These are phyloP conservation scores for Ormyrus rosae DNA, from an alignment of 2,888 invertebrate genomes.

Conservation along the genomic window DNA sequence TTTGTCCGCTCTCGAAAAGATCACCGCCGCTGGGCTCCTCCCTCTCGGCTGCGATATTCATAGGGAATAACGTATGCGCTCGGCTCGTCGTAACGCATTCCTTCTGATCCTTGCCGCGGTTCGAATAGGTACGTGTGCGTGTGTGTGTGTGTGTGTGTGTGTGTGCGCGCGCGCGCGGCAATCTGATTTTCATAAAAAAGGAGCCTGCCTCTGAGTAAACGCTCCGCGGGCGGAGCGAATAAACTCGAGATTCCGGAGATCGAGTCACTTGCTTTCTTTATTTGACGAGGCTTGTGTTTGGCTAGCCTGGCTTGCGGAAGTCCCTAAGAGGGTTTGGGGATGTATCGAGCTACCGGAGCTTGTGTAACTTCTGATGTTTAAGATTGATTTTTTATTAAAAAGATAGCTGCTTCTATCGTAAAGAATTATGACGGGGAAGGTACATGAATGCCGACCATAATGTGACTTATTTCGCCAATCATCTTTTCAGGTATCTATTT, in stretches of 20 bases:
- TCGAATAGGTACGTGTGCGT: conserved; percentile 55
- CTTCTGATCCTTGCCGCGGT: conserved; percentile 68
- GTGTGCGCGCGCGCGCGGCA: conserved; percentile 2
- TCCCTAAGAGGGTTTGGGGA: no score
- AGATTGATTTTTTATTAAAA: no score
- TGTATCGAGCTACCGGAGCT: no score
- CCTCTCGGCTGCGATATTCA: conserved; percentile 68
- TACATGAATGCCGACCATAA: conserved; percentile 59
- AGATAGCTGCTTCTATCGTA: conserved; percentile 5
- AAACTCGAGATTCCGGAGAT: conserved; percentile 47
- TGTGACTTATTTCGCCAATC: conserved; percentile 59
- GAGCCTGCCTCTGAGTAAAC: conserved; percentile 19
- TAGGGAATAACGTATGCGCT: conserved; percentile 66
- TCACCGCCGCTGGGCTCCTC: conserved; percentile 67
- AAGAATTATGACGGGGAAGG: conserved; percentile 45
- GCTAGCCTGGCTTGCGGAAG: background rate
- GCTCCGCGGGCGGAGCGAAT: conserved; percentile 35
- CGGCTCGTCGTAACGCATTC: conserved; percentile 71
- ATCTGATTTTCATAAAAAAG: conserved; percentile 57
- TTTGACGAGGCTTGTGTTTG: conserved; percentile 43
- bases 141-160: conserved; percentile 33
- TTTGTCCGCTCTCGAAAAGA: conserved; percentile 64
- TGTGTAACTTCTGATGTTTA: no score
- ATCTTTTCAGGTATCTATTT: conserved; percentile 36
- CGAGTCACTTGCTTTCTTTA: conserved; percentile 30